phyloP scores from a whole-genome alignment of 1,140 invertebrate species.

The Heliconius hermathena region DNA sequence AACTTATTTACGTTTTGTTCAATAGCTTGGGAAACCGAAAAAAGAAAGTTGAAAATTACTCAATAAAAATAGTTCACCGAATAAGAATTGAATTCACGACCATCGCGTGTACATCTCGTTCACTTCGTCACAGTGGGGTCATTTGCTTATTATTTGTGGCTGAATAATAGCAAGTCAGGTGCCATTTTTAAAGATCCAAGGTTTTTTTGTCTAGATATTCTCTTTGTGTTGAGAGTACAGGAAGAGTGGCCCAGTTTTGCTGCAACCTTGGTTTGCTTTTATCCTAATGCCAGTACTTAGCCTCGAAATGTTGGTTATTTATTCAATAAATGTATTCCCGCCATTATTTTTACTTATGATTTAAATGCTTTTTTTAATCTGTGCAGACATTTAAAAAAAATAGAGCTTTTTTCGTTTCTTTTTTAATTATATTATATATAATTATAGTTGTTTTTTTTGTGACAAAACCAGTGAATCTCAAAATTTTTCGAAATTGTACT shows the following conservation, averaged over 20 bases:
- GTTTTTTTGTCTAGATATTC: conserved; percentile 18
- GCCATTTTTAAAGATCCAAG: conserved; percentile 24
- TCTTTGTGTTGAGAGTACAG: conserved; percentile 29
- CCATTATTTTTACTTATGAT: neutral
- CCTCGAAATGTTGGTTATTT: conserved; percentile 27
- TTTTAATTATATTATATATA: neutral
- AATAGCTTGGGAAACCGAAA: too few species aligned
- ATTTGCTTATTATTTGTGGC: conserved; percentile 13
- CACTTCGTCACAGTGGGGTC: neutral
- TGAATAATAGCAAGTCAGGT: conserved; percentile 24
- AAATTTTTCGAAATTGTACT: conserved; percentile 36
- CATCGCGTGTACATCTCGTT: neutral
- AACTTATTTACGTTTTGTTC: too few species aligned
- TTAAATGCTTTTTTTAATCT: neutral
- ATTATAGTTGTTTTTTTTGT: neutral
- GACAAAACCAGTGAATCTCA: neutral
- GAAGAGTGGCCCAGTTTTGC: conserved; percentile 33
- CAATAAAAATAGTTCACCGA: too few species aligned
- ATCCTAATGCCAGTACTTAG: conserved; percentile 36
- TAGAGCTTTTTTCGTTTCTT: neutral
- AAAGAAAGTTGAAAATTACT: too few species aligned
- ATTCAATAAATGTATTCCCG: conserved; percentile 2
- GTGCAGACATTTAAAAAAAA: neutral
- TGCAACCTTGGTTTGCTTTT: conserved; percentile 32
- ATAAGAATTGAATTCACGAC: neutral